Evolutionary conservation across 2,113 vertebrate genomes (phyloP), one percentile per base, ranked within the genome.

Genomic region (Syrmaticus mikado): DNA sequence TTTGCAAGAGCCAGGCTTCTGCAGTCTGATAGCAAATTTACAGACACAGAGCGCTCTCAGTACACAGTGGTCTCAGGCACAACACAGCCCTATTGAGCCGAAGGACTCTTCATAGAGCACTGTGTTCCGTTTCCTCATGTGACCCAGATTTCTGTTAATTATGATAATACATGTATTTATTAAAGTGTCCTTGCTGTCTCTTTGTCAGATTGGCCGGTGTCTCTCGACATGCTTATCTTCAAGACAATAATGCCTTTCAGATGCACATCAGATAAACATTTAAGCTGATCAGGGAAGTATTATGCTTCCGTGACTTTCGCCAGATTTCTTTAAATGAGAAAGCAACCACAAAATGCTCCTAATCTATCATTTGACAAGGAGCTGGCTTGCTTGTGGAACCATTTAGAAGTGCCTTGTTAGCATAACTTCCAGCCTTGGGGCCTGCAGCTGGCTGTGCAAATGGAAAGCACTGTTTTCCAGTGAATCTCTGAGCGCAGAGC

Each of bases 221-320:
- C 91, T 85, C 85, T 92, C 19, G n/a, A 83, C 65, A 45, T 7
- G 40, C 68, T 85, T 82, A 75, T 87, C 80, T 87, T 81, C 79
- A 80, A 91, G 82, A 94, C 72, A 91, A 83, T 78, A 68, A 87
- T 24, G 82, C 28, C 87, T 96, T 96, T 96, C 93, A 91, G 82
- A 91, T 72, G 87, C 65, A 90, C 52, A 85, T 65, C 72, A 92
- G 87, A 91, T 85, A 78, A 94, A 91, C 76, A 65, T 48, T 85
- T 40, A 83, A 77, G 82, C 75, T 79, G 87, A 92, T 87, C 78
- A 83, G 78, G 75, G 80, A 93, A 74, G 84, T 34, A 84, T 43
- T 57, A 62, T 57, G 40, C 36, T 71, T 94, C 91, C 71, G 64
- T 40, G 85, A 94, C 25, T 94, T 87, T 48, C 21, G 9, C 38